A percentile compares a stretch with the other conserved stretches of the same genome.
These are phyloP conservation scores for Styela plicata DNA, from an alignment of 23 tunicate genomes.

Conservation along the genomic window DNA sequence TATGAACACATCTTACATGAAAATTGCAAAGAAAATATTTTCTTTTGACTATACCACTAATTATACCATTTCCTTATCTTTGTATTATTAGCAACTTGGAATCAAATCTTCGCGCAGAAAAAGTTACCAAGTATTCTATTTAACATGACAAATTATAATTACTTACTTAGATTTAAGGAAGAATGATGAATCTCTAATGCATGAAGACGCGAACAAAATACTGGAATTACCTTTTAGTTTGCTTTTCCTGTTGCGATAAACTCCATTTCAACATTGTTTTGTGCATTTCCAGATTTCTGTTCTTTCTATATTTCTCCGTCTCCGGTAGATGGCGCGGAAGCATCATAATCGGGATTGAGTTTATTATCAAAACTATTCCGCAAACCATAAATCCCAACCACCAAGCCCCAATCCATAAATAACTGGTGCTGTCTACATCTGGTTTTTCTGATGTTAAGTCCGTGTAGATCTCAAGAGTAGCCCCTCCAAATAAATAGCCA, in stretches of 20 bases:
- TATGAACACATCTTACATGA: too few relatives aligned
- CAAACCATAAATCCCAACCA: slow-evolving; percentile 58
- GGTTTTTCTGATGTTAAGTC: slow-evolving; percentile 16
- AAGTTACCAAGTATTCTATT: not conserved
- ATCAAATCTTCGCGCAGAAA: not conserved
- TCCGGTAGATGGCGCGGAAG: slow-evolving; percentile 5
- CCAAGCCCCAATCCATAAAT: slow-evolving; percentile 71
- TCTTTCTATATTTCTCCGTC: slow-evolving; percentile 9
- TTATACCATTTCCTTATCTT: too few relatives aligned
- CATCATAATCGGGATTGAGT: slow-evolving; percentile 7
- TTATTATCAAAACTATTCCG: slow-evolving; percentile 32
- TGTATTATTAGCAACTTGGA: too few relatives aligned
- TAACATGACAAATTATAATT: too few relatives aligned
- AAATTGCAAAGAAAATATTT: too few relatives aligned
- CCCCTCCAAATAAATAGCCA: slow-evolving; percentile 69
- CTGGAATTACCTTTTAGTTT: slow-evolving; percentile 2
- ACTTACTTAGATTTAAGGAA: too few relatives aligned
- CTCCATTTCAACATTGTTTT: slow-evolving; percentile 20
- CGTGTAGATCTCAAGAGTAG: slow-evolving; percentile 14
- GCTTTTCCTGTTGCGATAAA: not conserved
- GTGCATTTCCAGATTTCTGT: not conserved
- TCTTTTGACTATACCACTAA: too few relatives aligned
- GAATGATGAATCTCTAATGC: too few relatives aligned
- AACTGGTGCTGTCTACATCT: slow-evolving; percentile 19
- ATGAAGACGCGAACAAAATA: too few relatives aligned